Evolutionary conservation across 2,797 vertebrate species (phyloP).

Genomic region (Peromyscus attwateri): DNA sequence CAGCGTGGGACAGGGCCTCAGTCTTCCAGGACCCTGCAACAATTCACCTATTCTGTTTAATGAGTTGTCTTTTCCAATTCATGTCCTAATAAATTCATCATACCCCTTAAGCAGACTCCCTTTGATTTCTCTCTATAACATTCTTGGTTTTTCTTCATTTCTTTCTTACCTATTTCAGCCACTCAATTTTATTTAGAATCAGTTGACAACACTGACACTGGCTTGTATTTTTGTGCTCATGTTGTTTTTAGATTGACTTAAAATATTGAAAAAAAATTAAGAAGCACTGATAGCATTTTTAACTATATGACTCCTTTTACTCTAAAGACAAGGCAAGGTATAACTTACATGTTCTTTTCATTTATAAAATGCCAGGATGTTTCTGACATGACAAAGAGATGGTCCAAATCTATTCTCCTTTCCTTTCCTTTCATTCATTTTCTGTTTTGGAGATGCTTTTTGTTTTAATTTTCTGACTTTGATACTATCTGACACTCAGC

Average conservation of each 20-base stretch:
- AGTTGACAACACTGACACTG: not conserved
- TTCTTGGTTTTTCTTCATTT: not conserved
- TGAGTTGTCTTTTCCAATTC: too few relatives aligned
- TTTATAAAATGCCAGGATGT: not conserved
- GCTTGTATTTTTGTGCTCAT: not conserved
- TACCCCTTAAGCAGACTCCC: too few relatives aligned
- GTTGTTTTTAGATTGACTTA: not conserved
- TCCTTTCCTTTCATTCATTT: not conserved
- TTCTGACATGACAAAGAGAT: not conserved
- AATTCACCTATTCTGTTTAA: too few relatives aligned
- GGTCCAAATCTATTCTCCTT: not conserved
- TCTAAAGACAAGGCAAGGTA: not conserved
- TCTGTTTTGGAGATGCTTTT: not conserved
- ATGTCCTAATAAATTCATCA: too few relatives aligned
- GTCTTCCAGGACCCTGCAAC: too few relatives aligned
- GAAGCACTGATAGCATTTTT: not conserved
- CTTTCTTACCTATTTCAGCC: rapidly evolving
- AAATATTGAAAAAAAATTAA: not conserved
- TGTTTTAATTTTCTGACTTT: not conserved
- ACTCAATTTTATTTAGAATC: not conserved
- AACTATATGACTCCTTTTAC: not conserved
- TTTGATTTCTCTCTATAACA: too few relatives aligned
- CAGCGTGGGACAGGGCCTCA: too few relatives aligned
- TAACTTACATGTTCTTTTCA: too few relatives aligned
- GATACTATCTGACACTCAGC: not conserved